Evolutionary conservation across 2,113 vertebrate species (phyloP).

Genomic region (Apaloderma vittatum): DNA sequence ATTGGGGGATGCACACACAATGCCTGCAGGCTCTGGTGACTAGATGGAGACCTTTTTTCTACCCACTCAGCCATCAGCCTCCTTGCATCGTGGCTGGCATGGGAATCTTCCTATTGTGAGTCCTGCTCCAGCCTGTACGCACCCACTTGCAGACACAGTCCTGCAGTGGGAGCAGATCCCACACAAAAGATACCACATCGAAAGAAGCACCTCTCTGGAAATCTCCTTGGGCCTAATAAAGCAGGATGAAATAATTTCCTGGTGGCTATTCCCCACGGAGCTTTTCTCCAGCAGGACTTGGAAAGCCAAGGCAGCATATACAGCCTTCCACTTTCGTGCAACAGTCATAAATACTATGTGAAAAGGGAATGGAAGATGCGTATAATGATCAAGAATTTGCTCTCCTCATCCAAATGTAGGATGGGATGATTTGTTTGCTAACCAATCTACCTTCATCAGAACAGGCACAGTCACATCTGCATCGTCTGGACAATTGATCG

Average conservation of each 20-base stretch:
- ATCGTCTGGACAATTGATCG: background rate
- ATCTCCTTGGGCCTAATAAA: background rate
- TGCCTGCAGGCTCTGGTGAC: background rate
- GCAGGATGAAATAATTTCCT: background rate
- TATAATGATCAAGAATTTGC: background rate
- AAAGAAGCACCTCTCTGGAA: background rate
- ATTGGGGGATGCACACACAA: background rate
- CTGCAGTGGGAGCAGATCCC: background rate
- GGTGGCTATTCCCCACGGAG: fast-evolving
- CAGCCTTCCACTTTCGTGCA: background rate
- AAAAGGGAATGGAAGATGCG: background rate
- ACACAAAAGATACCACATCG: background rate
- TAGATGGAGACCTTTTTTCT: background rate
- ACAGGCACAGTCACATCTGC: background rate
- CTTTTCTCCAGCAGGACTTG: background rate
- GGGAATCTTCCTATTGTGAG: background rate
- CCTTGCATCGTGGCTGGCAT: background rate
- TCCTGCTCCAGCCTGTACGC: background rate
- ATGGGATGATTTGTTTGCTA: background rate
- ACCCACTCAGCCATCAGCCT: background rate
- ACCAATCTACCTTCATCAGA: background rate
- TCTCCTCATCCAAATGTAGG: background rate
- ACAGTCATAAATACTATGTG: background rate
- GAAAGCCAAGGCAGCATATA: background rate
- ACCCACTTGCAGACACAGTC: background rate